Percentiles rank a stretch among this genome's conserved stretches.
phyloP scores from a whole-genome alignment of 1,140 invertebrate genomes.

The Bombus confusus region DNA sequence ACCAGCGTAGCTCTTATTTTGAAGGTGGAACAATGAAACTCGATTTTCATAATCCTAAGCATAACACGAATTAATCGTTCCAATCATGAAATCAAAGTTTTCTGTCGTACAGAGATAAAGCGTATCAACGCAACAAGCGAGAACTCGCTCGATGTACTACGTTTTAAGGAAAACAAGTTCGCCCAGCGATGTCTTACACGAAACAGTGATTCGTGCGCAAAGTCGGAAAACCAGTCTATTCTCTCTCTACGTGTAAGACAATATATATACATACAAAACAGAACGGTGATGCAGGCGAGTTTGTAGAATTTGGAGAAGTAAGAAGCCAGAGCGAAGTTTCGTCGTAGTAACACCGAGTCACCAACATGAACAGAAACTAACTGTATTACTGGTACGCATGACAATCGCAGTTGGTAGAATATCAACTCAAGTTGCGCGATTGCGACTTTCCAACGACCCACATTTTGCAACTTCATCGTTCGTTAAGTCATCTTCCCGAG shows the following conservation, averaged over 20 bases:
- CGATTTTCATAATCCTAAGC: not conserved
- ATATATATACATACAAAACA: not conserved
- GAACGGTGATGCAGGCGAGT: not conserved
- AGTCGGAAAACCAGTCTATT: constrained; percentile 9
- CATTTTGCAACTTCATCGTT: constrained; percentile 21
- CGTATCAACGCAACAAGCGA: not conserved
- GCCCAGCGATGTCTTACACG: not conserved
- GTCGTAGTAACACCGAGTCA: not conserved
- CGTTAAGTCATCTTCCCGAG: not conserved
- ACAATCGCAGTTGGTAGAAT: constrained; percentile 34
- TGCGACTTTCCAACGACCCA: constrained; percentile 31
- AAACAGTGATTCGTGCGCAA: constrained; percentile 1
- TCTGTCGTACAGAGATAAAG: not conserved
- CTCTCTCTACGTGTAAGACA: not conserved
- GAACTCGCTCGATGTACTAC: not conserved
- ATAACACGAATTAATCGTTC: not conserved
- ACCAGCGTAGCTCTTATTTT: no score
- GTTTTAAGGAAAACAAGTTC: not conserved
- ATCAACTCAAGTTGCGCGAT: not conserved
- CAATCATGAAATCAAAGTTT: not conserved
- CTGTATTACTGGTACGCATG: constrained; percentile 22
- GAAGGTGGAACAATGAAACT: not conserved
- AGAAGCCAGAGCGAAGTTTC: constrained; percentile 39
- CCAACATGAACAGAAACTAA: constrained; percentile 13
- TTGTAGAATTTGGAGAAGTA: constrained; percentile 4